Conservation (phyloP, 2,797 vertebrate genomes). For the Nannoperca australis region DNA sequence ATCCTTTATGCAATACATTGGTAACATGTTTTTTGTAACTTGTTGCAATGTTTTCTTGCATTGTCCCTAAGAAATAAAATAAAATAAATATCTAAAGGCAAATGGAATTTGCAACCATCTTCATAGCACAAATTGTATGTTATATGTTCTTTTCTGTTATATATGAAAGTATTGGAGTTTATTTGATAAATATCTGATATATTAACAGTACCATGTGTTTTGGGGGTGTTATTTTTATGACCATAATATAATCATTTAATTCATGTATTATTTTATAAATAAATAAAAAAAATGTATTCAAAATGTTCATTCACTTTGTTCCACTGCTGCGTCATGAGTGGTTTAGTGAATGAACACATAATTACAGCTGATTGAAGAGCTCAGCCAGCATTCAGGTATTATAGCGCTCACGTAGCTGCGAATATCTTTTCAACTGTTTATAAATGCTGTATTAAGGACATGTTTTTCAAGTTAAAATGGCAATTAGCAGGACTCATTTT, state of each 20-base stretch:
- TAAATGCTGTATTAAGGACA: conserved; percentile 1
- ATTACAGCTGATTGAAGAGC: conserved; percentile 2
- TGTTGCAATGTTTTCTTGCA: too few relatives aligned
- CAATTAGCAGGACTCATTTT: conserved; percentile 19
- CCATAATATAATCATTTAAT: neutral
- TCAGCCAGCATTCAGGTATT: neutral
- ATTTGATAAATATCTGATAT: neutral
- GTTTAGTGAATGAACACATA: neutral
- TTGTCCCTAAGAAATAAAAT: too few relatives aligned
- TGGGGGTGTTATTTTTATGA: neutral
- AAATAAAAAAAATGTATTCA: too few relatives aligned
- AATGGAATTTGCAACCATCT: neutral
- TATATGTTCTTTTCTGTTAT: neutral
- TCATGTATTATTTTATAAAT: neutral
- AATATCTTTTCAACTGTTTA: neutral
- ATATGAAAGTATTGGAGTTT: neutral
- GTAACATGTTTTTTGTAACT: too few relatives aligned
- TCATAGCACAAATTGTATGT: neutral
- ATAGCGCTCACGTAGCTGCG: neutral
- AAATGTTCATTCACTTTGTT: neutral
- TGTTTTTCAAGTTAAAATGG: conserved; percentile 25
- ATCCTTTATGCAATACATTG: too few relatives aligned
- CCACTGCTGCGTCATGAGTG: neutral
- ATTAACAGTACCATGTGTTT: neutral
- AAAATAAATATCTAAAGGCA: too few relatives aligned